These are phyloP conservation scores for Pomacea maculata DNA, from an alignment of 1,140 invertebrate genomes.

Conservation along the genomic window DNA sequence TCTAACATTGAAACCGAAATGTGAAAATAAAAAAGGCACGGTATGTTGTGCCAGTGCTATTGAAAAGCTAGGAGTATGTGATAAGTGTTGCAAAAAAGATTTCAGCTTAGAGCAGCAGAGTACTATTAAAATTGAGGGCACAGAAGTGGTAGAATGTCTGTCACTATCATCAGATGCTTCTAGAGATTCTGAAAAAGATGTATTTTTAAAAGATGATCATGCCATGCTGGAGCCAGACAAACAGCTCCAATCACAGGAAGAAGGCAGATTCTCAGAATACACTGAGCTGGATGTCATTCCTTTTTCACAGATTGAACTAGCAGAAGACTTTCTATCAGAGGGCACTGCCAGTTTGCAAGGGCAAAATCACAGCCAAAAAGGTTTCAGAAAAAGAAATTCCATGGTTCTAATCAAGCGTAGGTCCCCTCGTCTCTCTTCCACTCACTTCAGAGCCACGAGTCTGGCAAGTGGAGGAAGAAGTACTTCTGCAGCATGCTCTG, in stretches of 20 bases:
- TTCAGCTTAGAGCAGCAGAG: too few species aligned
- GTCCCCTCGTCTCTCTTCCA: slow-evolving; percentile 30
- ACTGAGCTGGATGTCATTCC: slow-evolving; percentile 37
- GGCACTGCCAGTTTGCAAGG: not conserved
- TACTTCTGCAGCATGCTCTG: not conserved
- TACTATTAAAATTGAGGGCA: not conserved
- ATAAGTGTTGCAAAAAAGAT: too few species aligned
- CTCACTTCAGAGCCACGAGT: not conserved
- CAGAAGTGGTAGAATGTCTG: not conserved
- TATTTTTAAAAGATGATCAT: slow-evolving; percentile 1
- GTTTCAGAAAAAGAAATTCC: slow-evolving; percentile 3
- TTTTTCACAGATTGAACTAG: slow-evolving; percentile 34
- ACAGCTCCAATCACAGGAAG: not conserved
- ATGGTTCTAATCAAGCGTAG: slow-evolving; percentile 26
- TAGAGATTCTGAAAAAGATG: slow-evolving; percentile 3
- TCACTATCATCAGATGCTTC: not conserved
- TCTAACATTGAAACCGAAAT: too few species aligned
- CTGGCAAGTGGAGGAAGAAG: not conserved
- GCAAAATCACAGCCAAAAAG: not conserved
- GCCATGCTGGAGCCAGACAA: not conserved
- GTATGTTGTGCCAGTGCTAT: too few species aligned
- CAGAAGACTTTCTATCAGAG: slow-evolving; percentile 33
- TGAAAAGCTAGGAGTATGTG: too few species aligned
- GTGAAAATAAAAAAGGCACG: too few species aligned
- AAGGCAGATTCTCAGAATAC: slow-evolving; percentile 16